phyloP scores from a whole-genome alignment of 1,140 invertebrate species.

The Dryas iulia region DNA sequence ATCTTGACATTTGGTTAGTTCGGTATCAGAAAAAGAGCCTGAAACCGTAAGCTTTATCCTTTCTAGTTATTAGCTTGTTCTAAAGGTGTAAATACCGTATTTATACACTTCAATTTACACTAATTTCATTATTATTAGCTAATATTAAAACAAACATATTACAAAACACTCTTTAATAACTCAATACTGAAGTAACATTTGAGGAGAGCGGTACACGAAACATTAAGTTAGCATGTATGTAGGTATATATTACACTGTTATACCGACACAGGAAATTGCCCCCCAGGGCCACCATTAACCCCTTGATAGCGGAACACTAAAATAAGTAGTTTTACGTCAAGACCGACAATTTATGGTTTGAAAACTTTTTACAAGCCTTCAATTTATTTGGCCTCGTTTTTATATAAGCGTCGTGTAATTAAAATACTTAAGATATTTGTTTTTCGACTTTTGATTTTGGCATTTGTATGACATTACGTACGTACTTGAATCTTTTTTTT shows the following conservation, averaged over 20 bases:
- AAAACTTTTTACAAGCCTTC: background rate
- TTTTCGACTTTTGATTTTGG: too few relatives aligned
- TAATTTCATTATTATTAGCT: too few relatives aligned
- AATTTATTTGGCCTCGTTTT: background rate
- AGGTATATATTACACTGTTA: conserved; percentile 3
- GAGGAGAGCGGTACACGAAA: background rate
- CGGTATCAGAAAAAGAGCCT: too few relatives aligned
- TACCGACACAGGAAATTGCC: conserved; percentile 10
- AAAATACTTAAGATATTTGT: background rate
- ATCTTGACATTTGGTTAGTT: too few relatives aligned
- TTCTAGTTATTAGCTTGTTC: too few relatives aligned
- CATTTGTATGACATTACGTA: too few relatives aligned
- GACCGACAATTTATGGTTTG: background rate
- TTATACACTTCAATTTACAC: too few relatives aligned
- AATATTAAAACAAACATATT: background rate
- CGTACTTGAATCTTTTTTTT: too few relatives aligned
- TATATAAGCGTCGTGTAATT: background rate
- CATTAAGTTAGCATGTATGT: background rate
- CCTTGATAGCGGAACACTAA: conserved; percentile 16
- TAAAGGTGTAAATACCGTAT: too few relatives aligned
- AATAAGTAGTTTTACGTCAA: conserved; percentile 5
- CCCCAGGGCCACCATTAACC: conserved; percentile 10
- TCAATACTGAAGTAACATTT: background rate
- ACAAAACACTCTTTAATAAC: background rate
- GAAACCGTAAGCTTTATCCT: too few relatives aligned